Percentiles rank a stretch among this genome's conserved stretches.
These are phyloP conservation scores for Paramisgurnus dabryanus DNA, from an alignment of 2,113 vertebrate species.

Conservation along the genomic window DNA sequence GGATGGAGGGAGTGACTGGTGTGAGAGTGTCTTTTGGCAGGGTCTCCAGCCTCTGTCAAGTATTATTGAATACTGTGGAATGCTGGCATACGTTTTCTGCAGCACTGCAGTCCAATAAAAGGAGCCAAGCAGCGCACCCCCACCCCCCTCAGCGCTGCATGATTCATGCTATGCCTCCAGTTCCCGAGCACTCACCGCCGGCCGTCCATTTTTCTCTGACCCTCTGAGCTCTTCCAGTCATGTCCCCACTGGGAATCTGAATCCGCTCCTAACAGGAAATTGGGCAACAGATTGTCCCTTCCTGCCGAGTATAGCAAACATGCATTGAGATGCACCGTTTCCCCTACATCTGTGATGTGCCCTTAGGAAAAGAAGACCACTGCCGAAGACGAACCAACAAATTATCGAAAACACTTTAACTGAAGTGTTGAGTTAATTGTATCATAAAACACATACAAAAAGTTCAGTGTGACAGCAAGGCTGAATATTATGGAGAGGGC, in stretches of 20 bases:
- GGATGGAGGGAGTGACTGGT: background rate
- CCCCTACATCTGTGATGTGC: background rate
- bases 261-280: constrained; percentile 71
- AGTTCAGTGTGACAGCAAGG: background rate
- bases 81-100: constrained; percentile 64
- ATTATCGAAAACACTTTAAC: constrained; percentile 5
- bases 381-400: background rate
- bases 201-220: constrained; percentile 31
- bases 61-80: constrained; percentile 63
- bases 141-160: constrained; percentile 16
- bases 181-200: constrained; percentile 22
- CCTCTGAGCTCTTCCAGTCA: background rate
- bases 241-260: constrained; percentile 56
- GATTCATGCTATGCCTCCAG: constrained; percentile 17
- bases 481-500: background rate
- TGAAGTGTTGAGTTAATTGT: background rate
- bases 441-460: background rate
- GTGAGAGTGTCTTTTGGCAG: constrained; percentile 34
- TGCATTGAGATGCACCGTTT: constrained; percentile 41
- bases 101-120: constrained; percentile 66
- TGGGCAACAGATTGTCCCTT: constrained; percentile 65
- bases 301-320: constrained; percentile 74
- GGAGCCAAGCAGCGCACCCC: constrained; percentile 46
- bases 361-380: constrained; percentile 9
- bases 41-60: constrained; percentile 42